Evolutionary conservation across 35 echinoderm and acorn worm species (phyloP).

Genomic region (Lytechinus pictus): DNA sequence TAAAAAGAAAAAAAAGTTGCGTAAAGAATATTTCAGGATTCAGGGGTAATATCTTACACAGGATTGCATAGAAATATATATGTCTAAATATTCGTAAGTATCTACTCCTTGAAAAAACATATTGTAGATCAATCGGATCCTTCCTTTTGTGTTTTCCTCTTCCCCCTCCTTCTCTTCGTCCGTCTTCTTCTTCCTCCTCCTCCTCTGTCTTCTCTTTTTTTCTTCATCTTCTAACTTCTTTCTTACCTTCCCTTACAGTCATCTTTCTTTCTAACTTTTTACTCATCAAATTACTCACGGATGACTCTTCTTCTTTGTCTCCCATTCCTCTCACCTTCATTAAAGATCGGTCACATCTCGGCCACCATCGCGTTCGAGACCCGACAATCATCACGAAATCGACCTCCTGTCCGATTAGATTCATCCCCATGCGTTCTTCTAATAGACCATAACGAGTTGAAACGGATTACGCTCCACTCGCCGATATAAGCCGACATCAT

Average conservation of each 20-base stretch:
- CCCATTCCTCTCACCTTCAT: not conserved
- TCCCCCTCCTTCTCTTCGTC: not conserved
- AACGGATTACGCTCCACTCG: slow-evolving; percentile 14
- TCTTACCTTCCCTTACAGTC: not conserved
- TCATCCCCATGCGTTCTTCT: slow-evolving; percentile 12
- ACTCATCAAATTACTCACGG: not conserved
- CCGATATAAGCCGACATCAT: not conserved
- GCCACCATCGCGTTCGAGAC: not conserved
- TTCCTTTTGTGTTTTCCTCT: not conserved
- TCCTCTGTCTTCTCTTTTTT: not conserved
- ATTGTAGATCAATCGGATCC: too few relatives aligned
- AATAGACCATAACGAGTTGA: slow-evolving; percentile 29
- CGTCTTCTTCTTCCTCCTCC: not conserved
- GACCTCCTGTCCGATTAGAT: slow-evolving; percentile 22
- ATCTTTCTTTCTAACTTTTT: not conserved
- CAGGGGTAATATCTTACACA: too few relatives aligned
- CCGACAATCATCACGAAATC: slow-evolving; percentile 11
- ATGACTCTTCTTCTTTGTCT: not conserved
- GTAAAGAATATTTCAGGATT: too few relatives aligned
- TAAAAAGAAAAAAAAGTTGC: too few relatives aligned
- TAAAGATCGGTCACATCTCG: slow-evolving; percentile 9
- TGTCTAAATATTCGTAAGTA: too few relatives aligned
- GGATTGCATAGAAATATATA: too few relatives aligned
- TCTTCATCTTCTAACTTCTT: not conserved
- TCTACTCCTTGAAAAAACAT: too few relatives aligned